These are phyloP conservation scores for Spizaetus ornatus DNA, from an alignment of 2,113 vertebrate species.

Conservation along the genomic window DNA sequence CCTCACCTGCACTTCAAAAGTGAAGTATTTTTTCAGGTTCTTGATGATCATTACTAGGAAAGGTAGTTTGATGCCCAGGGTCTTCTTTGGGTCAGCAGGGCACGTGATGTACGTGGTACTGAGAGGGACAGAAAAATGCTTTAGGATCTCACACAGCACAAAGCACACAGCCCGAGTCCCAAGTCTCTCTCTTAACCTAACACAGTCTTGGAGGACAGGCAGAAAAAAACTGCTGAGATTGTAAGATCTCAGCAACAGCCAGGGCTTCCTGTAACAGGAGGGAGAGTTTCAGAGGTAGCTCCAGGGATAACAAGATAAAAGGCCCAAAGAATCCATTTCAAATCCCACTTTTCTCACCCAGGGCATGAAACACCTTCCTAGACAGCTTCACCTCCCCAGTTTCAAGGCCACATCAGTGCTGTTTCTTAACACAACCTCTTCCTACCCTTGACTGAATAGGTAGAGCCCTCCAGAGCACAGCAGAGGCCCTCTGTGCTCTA, in stretches of 20 bases:
- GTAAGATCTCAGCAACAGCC: neutral
- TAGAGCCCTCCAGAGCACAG: neutral
- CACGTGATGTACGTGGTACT: constrained; percentile 97
- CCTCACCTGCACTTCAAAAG: constrained; percentile 95
- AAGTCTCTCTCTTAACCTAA: neutral
- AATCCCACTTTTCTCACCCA: neutral
- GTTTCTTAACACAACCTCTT: neutral
- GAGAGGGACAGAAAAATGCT: neutral
- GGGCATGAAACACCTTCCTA: neutral
- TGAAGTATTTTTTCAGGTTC: constrained; percentile 97
- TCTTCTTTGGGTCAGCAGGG: constrained; percentile 97
- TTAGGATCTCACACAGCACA: neutral
- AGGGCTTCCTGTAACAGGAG: neutral
- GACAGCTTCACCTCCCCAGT: neutral
- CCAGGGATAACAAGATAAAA: neutral
- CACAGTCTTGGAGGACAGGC: neutral
- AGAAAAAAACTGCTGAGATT: neutral
- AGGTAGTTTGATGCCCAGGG: constrained; percentile 92
- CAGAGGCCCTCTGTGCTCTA: neutral
- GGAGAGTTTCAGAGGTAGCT: neutral
- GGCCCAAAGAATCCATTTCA: neutral
- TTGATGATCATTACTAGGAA: constrained; percentile 98
- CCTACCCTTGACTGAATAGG: neutral
- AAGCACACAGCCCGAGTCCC: neutral
- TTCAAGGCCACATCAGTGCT: neutral